Percentiles rank a stretch among this genome's conserved stretches.
phyloP scores from a whole-genome alignment of 2,797 vertebrate species.

The Arctocebus calabarensis region DNA sequence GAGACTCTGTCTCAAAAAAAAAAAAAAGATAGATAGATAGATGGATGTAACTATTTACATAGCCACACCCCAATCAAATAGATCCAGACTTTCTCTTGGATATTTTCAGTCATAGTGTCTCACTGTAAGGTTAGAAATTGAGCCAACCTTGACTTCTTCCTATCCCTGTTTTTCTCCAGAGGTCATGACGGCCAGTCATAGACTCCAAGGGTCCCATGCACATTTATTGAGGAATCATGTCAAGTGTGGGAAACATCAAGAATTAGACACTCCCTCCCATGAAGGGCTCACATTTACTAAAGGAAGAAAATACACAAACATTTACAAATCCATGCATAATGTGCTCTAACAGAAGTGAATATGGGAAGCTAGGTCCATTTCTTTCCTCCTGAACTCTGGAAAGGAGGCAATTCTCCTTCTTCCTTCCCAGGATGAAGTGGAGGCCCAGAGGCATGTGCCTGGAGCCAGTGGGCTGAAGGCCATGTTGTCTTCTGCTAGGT shows the following conservation, averaged over 20 bases:
- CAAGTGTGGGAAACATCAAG: not conserved
- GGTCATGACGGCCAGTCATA: not conserved
- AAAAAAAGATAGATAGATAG: not conserved
- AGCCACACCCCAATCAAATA: not conserved
- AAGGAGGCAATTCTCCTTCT: not conserved
- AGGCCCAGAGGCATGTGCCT: not conserved
- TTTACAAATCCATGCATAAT: not conserved
- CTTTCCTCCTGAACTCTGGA: not conserved
- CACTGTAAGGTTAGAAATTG: not conserved
- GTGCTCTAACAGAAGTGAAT: no score
- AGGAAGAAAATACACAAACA: not conserved
- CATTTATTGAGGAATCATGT: not conserved
- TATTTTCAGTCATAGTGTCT: not conserved
- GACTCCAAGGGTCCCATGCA: not conserved
- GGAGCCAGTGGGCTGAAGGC: not conserved
- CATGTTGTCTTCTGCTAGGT: fast-evolving
- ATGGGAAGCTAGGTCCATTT: not conserved
- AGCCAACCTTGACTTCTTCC: not conserved
- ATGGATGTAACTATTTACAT: not conserved
- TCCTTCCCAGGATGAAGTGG: not conserved
- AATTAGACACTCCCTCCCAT: fast-evolving
- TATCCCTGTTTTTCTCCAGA: not conserved
- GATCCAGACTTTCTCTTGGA: not conserved
- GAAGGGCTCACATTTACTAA: not conserved
- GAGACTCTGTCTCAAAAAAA: no score